Evolutionary conservation across 2,888 invertebrate species (phyloP).

Genomic region (Trissoscelio sp.): DNA sequence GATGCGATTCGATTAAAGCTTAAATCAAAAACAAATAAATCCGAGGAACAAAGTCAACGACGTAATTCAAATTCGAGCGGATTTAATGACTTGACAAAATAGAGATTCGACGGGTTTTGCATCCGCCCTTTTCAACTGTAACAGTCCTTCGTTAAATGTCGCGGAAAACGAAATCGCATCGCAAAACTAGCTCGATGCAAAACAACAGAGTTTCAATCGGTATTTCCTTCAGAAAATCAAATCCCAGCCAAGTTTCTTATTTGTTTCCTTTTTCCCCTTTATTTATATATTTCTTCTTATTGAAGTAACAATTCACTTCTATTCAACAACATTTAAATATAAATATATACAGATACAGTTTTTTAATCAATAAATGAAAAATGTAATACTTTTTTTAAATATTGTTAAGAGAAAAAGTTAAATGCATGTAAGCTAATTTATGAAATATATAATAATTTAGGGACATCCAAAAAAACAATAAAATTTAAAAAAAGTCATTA

Average conservation of each 20-base stretch:
- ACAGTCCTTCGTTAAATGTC: constrained; percentile 59
- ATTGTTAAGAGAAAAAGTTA: no score
- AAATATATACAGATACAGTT: no score
- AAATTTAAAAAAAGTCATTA: no score
- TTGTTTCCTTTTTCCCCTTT: no score
- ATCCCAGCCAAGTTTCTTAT: background rate
- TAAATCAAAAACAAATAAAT: constrained; percentile 53
- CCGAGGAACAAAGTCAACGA: constrained; percentile 24
- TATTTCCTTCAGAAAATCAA: background rate
- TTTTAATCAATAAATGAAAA: no score
- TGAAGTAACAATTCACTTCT: no score
- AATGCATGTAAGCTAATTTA: no score
- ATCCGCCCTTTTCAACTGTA: constrained; percentile 27
- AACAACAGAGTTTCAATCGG: constrained; percentile 5
- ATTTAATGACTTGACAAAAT: constrained; percentile 62
- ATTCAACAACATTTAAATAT: no score
- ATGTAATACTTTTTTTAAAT: no score
- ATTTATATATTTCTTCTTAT: no score
- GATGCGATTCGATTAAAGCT: constrained; percentile 41
- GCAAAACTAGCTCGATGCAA: constrained; percentile 23
- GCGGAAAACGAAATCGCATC: constrained; percentile 52
- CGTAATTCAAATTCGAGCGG: constrained; percentile 59
- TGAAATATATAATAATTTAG: no score
- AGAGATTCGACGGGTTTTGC: constrained; percentile 26
- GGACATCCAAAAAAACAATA: no score